Evolutionary conservation across 2,113 vertebrate species (phyloP), one percentile per base, ranked within the genome.

Genomic region (Myotis lucifugus): DNA sequence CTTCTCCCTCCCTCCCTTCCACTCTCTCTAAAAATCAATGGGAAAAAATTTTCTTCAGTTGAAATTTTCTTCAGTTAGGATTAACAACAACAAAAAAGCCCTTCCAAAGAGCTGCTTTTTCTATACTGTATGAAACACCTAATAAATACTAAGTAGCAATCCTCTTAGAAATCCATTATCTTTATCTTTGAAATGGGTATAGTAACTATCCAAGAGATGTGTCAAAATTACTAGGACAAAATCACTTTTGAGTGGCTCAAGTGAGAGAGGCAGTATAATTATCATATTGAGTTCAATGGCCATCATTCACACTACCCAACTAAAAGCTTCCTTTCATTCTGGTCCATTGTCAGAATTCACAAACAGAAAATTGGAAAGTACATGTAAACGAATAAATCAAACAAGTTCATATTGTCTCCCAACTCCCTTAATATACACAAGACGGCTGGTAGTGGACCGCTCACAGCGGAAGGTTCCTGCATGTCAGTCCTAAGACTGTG

Each of bases 331-430:
- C 74, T 48, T 93, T 34, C 40, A 72, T 88, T 83, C 69, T 12
- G 8, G 54, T 61, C 64, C 32, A 40, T 15, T 79, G 90, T 88
- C 25, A 50, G 81, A 76, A 82, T 88, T 70, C 87, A n/a, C 50
- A 70, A 94, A 59, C 73, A 61, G 69, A 81, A 95, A 40, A 34
- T 21, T 93, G 77, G 59, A 32, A 81, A 34, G 66, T 74, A 50
- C 18, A 8, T 7, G 34, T 29, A 87, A 73, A 90, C 61, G 81
- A 78, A 78, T 37, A 93, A 40, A 92, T 87, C 56, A 61, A 42
- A 77, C 21, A 93, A 56, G 32, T 81, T 85, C 37, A 6, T 29
- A 27, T 79, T 91, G 81, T 70, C 72, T 59, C 61, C 85, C 29
- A 17, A 25, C 48, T 72, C 10, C 7, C 8, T 66, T 86, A 52